Conservation (phyloP, 2,113 vertebrate genomes). For the Tichodroma muraria region DNA sequence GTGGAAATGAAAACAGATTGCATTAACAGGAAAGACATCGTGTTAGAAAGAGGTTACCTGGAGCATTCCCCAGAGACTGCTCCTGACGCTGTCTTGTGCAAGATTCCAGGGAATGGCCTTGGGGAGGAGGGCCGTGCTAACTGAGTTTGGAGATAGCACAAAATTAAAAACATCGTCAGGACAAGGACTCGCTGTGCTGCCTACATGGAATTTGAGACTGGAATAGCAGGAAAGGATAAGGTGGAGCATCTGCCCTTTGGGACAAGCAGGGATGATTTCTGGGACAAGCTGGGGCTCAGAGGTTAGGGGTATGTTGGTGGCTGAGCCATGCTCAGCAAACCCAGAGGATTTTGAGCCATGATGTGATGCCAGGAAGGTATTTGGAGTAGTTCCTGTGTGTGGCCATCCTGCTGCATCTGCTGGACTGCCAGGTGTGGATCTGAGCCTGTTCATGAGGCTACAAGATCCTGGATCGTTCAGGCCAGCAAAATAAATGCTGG, state of each 20-base stretch:
- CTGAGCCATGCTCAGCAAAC: background rate
- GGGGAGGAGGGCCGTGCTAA: background rate
- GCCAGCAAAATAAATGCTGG: background rate
- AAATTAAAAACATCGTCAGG: background rate
- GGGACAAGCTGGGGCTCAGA: background rate
- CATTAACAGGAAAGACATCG: background rate
- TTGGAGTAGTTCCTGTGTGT: background rate
- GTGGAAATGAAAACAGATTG: conserved; percentile 8
- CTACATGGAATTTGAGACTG: background rate
- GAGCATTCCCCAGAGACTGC: background rate
- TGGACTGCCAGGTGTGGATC: background rate
- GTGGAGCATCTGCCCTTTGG: background rate
- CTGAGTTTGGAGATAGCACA: background rate
- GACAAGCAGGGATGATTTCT: background rate
- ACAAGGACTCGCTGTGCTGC: background rate
- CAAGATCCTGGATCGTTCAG: background rate
- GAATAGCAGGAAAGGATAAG: background rate
- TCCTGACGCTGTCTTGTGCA: background rate
- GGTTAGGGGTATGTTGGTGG: accelerated
- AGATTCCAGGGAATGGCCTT: background rate
- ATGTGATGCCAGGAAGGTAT: background rate
- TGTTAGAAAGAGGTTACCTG: background rate
- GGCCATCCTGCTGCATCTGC: background rate
- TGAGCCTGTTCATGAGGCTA: background rate
- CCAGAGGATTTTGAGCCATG: background rate